phyloP scores from a whole-genome alignment of 1,140 invertebrate species.

The Drosophila miranda region DNA sequence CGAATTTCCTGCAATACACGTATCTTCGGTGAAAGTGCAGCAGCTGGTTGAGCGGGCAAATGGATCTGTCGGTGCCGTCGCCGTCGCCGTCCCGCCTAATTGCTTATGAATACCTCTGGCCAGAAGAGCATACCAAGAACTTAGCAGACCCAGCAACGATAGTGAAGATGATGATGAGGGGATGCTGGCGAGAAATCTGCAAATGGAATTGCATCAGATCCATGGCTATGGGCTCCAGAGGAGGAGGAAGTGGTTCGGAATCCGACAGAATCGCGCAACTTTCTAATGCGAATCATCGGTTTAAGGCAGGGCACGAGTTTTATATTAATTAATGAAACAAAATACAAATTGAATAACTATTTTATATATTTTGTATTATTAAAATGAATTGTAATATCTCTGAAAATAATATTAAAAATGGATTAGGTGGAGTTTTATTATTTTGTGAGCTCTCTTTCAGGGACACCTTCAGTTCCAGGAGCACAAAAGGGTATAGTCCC shows the following conservation, averaged over 20 bases:
- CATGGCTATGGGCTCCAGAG: too few relatives aligned
- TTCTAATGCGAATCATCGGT: constrained; percentile 29
- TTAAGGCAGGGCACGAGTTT: too few relatives aligned
- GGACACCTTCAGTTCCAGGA: too few relatives aligned
- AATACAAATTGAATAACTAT: too few relatives aligned
- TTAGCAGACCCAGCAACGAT: constrained; percentile 3
- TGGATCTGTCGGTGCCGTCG: constrained; percentile 35
- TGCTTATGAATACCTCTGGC: constrained; percentile 60
- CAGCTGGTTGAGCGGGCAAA: constrained; percentile 66
- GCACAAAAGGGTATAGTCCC: too few relatives aligned
- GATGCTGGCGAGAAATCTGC: constrained; percentile 5
- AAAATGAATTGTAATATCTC: too few relatives aligned
- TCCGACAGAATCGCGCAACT: constrained; percentile 30
- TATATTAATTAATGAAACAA: too few relatives aligned
- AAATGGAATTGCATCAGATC: constrained; percentile 2
- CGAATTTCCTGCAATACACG: constrained; percentile 16
- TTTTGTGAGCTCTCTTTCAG: too few relatives aligned
- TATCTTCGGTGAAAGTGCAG: constrained; percentile 61
- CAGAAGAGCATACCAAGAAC: constrained; percentile 5
- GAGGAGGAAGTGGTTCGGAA: neutral
- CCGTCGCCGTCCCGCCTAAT: constrained; percentile 44
- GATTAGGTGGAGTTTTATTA: too few relatives aligned
- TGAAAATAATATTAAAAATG: too few relatives aligned
- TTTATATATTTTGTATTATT: too few relatives aligned
- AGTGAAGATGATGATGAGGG: neutral